Evolutionary conservation across 2,797 vertebrate species (phyloP).

Genomic region (Mycteria americana): DNA sequence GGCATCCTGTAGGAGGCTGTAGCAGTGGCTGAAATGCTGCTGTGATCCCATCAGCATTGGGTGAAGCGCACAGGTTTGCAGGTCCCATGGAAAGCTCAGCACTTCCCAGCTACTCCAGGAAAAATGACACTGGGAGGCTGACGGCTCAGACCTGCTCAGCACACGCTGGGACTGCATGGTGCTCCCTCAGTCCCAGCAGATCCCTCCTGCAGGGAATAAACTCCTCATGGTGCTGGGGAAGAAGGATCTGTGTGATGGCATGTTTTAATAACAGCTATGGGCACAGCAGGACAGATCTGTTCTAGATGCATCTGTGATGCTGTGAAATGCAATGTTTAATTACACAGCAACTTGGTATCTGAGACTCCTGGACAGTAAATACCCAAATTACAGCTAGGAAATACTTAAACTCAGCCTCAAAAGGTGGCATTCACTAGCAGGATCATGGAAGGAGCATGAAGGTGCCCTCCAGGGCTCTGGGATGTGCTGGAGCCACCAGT

Average conservation of each 20-base stretch:
- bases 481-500: neutral
- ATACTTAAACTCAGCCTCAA: neutral
- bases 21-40: neutral
- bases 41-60: neutral
- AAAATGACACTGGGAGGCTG: fast-evolving
- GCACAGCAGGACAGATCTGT: neutral
- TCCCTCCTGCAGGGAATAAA: neutral
- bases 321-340: neutral
- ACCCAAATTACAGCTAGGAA: neutral
- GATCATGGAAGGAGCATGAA: neutral
- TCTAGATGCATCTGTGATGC: neutral
- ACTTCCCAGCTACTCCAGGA: neutral
- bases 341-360: fast-evolving
- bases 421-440: neutral
- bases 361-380: neutral
- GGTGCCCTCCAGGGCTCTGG: neutral
- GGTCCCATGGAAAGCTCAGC: neutral
- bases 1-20: neutral
- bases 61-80: neutral
- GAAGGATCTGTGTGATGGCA: neutral
- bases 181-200: neutral
- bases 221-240: neutral
- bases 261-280: neutral
- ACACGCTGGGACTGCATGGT: neutral
- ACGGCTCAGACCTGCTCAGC: neutral